Evolutionary conservation across 2,113 vertebrate genomes (phyloP).

Genomic region (Corvus moneduloides): DNA sequence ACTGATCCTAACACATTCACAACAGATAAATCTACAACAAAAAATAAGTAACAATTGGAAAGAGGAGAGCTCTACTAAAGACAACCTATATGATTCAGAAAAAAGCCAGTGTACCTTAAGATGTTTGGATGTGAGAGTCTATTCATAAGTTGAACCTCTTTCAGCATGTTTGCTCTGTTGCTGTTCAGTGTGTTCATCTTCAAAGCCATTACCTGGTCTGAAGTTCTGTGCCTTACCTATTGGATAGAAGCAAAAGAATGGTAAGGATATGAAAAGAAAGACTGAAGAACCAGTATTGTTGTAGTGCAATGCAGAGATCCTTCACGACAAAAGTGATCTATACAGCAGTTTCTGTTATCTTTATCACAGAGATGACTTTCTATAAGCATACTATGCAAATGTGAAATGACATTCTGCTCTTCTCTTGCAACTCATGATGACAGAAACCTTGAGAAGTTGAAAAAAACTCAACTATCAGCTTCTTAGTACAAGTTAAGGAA

Average conservation of each 20-base stretch:
- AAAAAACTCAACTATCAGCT: background rate
- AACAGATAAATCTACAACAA: background rate
- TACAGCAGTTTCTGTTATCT: background rate
- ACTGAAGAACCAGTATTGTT: background rate
- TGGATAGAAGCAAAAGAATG: slow-evolving; percentile 19
- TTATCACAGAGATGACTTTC: background rate
- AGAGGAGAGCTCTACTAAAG: background rate
- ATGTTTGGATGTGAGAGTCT: slow-evolving; percentile 95
- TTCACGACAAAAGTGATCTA: background rate
- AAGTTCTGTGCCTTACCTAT: slow-evolving; percentile 91
- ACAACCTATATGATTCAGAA: background rate
- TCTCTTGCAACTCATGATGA: background rate
- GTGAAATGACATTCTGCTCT: background rate
- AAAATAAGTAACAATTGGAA: background rate
- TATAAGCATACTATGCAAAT: background rate
- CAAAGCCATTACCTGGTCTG: slow-evolving; percentile 96
- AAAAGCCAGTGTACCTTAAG: slow-evolving; percentile 80
- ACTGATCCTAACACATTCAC: background rate
- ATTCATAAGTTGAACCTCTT: slow-evolving; percentile 98
- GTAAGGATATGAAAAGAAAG: background rate
- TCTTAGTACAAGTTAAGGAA: background rate
- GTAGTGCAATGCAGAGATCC: background rate
- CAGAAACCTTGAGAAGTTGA: background rate
- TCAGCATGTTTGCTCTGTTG: slow-evolving; percentile 96
- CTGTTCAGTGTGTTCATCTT: slow-evolving; percentile 98